A percentile compares a stretch with the other conserved stretches of the same genome.
These are phyloP conservation scores for Magallana gigas DNA, from an alignment of 1,140 invertebrate species.

Conservation along the genomic window DNA sequence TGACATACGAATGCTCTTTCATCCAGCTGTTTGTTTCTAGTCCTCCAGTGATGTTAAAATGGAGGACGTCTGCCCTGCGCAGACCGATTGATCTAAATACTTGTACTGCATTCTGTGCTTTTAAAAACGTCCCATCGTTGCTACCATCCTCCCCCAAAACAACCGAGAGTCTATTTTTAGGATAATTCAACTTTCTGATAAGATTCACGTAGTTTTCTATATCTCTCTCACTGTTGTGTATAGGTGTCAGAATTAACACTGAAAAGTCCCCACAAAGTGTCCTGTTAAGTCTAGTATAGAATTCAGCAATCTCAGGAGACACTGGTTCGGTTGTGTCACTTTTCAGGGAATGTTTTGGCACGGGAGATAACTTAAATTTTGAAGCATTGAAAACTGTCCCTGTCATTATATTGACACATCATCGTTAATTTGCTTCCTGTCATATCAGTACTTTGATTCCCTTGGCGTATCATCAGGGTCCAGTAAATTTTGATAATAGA, in stretches of 20 bases:
- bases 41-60: constrained; percentile 66
- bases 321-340: not conserved
- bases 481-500: no score
- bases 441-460: not conserved
- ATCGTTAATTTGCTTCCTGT: not conserved
- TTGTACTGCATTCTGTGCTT: constrained; percentile 57
- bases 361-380: not conserved
- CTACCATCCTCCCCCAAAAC: constrained; percentile 76
- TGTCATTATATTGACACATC: not conserved
- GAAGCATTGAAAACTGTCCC: not conserved
- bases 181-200: constrained; percentile 69
- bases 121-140: constrained; percentile 65
- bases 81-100: constrained; percentile 63
- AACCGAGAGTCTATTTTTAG: constrained; percentile 70
- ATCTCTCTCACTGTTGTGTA: constrained; percentile 68
- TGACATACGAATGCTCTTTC: constrained; percentile 58
- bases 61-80: constrained; percentile 55
- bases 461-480: no score
- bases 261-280: not conserved
- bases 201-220: constrained; percentile 62
- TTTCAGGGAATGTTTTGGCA: not conserved
- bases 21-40: constrained; percentile 61
- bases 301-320: not conserved
- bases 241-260: constrained; percentile 70
- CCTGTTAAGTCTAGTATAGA: not conserved